Base-by-base conservation (phyloP, 2,113 vertebrate genomes). In the Bubalus kerabau region DNA sequence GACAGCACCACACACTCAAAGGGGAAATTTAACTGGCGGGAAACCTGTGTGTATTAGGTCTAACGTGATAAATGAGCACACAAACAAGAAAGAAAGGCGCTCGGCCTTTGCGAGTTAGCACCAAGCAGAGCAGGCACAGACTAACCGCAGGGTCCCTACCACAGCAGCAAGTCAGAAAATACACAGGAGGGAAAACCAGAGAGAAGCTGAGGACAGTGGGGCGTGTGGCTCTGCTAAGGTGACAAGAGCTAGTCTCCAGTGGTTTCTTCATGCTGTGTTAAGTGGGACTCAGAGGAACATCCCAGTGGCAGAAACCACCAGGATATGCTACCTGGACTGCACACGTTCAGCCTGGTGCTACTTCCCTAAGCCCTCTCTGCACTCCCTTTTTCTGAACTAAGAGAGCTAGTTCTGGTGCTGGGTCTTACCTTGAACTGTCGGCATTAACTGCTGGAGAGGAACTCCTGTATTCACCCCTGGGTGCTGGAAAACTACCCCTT, bases 401-500 rank as follows among this genome's bases (percentile, higher is more conserved):
- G 21, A 32, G 94, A 23, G 21, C 95, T 17, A 3, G 59, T 9
- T 23, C 81, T 40, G 60, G 60, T 0, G 28, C 64, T 24, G 24
- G 95, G 88, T 57, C 97, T 98, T 99, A 99, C 99, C 99, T 99
- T 99, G 99, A 98, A 99, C 99, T 96, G 99, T 99, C 92, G 99
- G 99, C 99, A 99, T 99, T 98, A 99, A 99, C 98, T 99, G 99
- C 99, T 99, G 99, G 98, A 99, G 99, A 99, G 99, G 99, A 98
- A 99, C 99, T 98, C 99, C 99, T 98, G 99, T 98, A 99, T 98
- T 99, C 99, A 99, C 99, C 99, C 99, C 99, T 98, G 99, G 99
- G 99, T 99, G 99, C 99, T 99, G 99, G 99, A 99, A 99, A 99
- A 99, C 99, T 99, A 99, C 99, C 99, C 99, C 99, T 99, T 99